phyloP scores from a whole-genome alignment of 2,888 invertebrate genomes.

The Timema podura region DNA sequence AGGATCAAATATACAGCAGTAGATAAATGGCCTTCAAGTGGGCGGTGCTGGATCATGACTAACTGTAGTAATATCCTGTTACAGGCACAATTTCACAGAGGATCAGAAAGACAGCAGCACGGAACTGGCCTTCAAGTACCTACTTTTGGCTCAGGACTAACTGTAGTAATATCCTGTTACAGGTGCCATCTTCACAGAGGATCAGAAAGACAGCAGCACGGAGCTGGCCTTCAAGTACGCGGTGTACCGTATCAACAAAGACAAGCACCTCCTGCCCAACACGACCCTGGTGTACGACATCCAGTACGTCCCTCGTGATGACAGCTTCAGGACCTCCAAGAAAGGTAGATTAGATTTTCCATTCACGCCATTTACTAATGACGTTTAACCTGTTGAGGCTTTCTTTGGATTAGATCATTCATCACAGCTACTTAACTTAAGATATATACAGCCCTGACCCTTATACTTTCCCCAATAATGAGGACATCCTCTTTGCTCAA shows the following conservation, averaged over 20 bases:
- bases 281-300: slow-evolving; percentile 90
- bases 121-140: slow-evolving; percentile 89
- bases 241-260: slow-evolving; percentile 89
- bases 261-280: slow-evolving; percentile 74
- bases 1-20: too few species aligned
- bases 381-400: too few species aligned
- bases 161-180: slow-evolving; percentile 31
- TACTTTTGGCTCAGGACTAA: too few species aligned
- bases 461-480: too few species aligned
- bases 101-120: slow-evolving; percentile 82
- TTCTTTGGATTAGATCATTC: too few species aligned
- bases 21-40: too few species aligned
- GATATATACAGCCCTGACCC: too few species aligned
- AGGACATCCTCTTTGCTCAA: too few species aligned
- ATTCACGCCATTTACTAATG: neutral
- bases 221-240: slow-evolving; percentile 94
- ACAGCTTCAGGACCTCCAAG: slow-evolving; percentile 87
- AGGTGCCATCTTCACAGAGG: slow-evolving; percentile 92
- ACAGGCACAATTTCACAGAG: slow-evolving; percentile 90
- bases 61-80: too few species aligned
- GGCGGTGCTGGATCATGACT: too few species aligned
- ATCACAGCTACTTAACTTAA: too few species aligned
- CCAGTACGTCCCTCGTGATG: slow-evolving; percentile 82
- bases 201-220: slow-evolving; percentile 78
- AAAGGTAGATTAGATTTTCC: slow-evolving; percentile 60